Base-by-base conservation (phyloP, 2,113 vertebrate species). In the Sorex araneus region DNA sequence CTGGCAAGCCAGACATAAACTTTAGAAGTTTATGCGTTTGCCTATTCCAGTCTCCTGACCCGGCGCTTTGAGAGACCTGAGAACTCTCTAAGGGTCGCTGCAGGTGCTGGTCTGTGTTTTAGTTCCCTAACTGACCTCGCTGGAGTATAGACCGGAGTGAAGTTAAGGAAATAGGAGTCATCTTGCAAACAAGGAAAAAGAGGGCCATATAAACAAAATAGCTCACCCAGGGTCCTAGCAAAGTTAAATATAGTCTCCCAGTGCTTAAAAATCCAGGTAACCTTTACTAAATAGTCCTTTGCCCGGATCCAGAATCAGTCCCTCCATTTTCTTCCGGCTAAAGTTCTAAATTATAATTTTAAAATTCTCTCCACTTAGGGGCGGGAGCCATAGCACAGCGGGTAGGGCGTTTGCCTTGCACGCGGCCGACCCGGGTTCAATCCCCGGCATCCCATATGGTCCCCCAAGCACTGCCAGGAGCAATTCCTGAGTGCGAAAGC, bases 261-360 rank as follows among this genome's bases (percentile, higher is more conserved):
- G 34, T 8, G 70, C 70, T 91, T 89, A 54, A 54, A 90, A 90
- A 15, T 80, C 32, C 13, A 3, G 45, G 9, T 9, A 66, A 8
- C 50, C 16, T 79, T 89, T 64, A 23, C 11, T 54, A 18, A 45
- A 5, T 32, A 1, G 6, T n/a, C 36, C 80, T 79, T 64, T 54
- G 47, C 40, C 76, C 84, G 12, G 30, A n/a, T 80, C 75, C 54
- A 87, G 83, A 82, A 91, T 16, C 43, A 67, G 75, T 21, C 13
- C 74, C 75, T 43, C 27, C 21, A 54, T 9, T 54, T 54, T 11
- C 50, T 54, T 54, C 50, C 16, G 11, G 50, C 50, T 54, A 54
- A 54, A 54, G 2, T 54, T 54, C 16, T 6, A 15, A 54, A 54
- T 54, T 54, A 11, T 4, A 54, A 54, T 54, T 54, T 54, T 54